A percentile compares a stretch with the other conserved stretches of the same genome.
These are phyloP conservation scores for Daktulosphaira vitifoliae DNA, from an alignment of 1,140 invertebrate species.

Conservation along the genomic window DNA sequence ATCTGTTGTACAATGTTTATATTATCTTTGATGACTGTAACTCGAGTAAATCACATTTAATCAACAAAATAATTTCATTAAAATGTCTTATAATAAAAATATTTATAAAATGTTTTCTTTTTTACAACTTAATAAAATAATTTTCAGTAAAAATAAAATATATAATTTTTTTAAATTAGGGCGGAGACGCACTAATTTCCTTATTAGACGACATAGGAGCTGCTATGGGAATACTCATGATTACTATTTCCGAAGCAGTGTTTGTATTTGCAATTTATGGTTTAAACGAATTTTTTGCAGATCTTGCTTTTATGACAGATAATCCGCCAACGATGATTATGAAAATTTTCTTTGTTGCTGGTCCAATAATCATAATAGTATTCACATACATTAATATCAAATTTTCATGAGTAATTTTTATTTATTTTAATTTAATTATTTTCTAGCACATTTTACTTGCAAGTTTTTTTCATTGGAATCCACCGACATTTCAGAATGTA, in stretches of 20 bases:
- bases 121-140: too few relatives aligned
- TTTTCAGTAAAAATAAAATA: neutral
- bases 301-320: conserved; percentile 6
- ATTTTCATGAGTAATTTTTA: neutral
- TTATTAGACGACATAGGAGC: conserved; percentile 15
- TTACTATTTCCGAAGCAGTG: conserved; percentile 9
- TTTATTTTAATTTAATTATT: neutral
- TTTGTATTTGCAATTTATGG: conserved; percentile 10
- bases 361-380: neutral
- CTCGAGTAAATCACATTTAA: neutral
- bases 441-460: conserved; percentile 3
- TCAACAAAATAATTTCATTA: neutral
- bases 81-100: neutral
- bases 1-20: neutral
- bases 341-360: neutral
- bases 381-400: neutral
- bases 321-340: neutral
- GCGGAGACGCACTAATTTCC: conserved; percentile 4
- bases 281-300: conserved; percentile 1
- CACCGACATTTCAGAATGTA: neutral
- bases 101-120: too few relatives aligned
- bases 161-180: neutral
- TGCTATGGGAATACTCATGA: conserved; percentile 16
- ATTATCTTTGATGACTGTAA: neutral
- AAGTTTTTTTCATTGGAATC: neutral